Percentiles rank a stretch among this genome's conserved stretches.
These are phyloP conservation scores for Protobothrops flavoviridis DNA, from an alignment of 2,113 vertebrate genomes.

Conservation along the genomic window DNA sequence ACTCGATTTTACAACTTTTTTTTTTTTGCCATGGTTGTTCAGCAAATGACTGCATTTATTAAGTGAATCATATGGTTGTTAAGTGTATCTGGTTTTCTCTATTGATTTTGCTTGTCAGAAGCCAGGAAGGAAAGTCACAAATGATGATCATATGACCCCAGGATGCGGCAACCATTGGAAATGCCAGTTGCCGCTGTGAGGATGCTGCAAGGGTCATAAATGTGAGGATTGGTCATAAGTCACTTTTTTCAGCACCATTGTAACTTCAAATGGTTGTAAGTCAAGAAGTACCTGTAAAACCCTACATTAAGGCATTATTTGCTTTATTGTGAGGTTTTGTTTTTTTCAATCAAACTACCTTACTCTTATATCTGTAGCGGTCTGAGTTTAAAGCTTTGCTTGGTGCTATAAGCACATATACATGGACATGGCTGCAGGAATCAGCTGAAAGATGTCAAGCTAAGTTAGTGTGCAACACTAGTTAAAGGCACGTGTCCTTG, in stretches of 20 bases:
- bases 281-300: not conserved
- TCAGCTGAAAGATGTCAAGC: not conserved
- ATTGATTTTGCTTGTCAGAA: no score
- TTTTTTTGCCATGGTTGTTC: no score
- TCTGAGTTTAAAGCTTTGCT: not conserved
- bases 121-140: no score
- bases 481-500: not conserved
- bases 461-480: not conserved
- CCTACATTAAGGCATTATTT: not conserved
- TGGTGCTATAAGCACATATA: not conserved
- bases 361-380: not conserved
- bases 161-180: no score
- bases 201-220: no score
- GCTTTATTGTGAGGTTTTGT: not conserved
- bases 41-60: no score
- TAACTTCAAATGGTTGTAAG: not conserved
- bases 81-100: no score
- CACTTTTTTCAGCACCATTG: not conserved
- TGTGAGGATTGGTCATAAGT: not conserved
- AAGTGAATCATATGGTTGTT: no score
- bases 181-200: no score
- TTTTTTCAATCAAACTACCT: not conserved
- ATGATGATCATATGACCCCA: no score
- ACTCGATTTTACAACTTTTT: no score
- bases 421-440: not conserved